Evolutionary conservation across 2,113 vertebrate genomes (phyloP).

Genomic region (Percopsis transmontana): DNA sequence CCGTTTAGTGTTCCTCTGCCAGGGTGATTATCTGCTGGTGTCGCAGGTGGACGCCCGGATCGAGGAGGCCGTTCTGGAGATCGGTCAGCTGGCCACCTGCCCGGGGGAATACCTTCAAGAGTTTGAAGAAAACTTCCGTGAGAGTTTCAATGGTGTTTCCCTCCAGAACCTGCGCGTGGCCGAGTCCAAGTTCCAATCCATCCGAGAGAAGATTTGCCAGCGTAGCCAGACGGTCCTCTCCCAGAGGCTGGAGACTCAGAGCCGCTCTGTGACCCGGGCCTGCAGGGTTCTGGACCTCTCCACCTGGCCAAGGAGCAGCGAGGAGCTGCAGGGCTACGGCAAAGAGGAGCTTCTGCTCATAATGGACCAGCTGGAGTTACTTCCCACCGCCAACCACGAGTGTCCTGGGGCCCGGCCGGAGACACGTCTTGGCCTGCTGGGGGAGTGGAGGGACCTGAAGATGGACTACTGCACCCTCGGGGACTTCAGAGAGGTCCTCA

Average conservation of each 20-base stretch:
- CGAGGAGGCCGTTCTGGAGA: slow-evolving; percentile 91
- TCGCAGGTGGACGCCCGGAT: slow-evolving; percentile 91
- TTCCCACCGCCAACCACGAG: slow-evolving; percentile 82
- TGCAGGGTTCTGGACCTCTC: slow-evolving; percentile 90
- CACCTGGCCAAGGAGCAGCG: slow-evolving; percentile 85
- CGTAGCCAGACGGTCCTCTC: slow-evolving; percentile 89
- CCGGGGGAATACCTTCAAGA: slow-evolving; percentile 94
- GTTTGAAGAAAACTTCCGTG: slow-evolving; percentile 94
- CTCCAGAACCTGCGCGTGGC: slow-evolving; percentile 93
- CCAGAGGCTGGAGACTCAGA: slow-evolving; percentile 88
- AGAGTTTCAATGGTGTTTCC: slow-evolving; percentile 93
- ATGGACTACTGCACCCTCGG: slow-evolving; percentile 91
- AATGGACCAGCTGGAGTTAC: slow-evolving; percentile 85
- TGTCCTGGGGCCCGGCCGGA: slow-evolving; percentile 79
- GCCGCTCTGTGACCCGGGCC: slow-evolving; percentile 86
- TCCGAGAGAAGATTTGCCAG: slow-evolving; percentile 96
- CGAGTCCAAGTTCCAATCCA: slow-evolving; percentile 96
- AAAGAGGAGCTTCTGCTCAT: slow-evolving; percentile 92
- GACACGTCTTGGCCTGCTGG: slow-evolving; percentile 80
- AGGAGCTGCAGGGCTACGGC: slow-evolving; percentile 87
- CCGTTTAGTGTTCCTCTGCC: slow-evolving; percentile 90
- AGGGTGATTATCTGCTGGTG: slow-evolving; percentile 89
- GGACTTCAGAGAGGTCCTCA: slow-evolving; percentile 89
- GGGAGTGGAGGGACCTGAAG: slow-evolving; percentile 94
- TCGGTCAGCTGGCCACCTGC: slow-evolving; percentile 88